Evolutionary conservation across 2,113 vertebrate species (phyloP).

Genomic region (Excalfactoria chinensis): DNA sequence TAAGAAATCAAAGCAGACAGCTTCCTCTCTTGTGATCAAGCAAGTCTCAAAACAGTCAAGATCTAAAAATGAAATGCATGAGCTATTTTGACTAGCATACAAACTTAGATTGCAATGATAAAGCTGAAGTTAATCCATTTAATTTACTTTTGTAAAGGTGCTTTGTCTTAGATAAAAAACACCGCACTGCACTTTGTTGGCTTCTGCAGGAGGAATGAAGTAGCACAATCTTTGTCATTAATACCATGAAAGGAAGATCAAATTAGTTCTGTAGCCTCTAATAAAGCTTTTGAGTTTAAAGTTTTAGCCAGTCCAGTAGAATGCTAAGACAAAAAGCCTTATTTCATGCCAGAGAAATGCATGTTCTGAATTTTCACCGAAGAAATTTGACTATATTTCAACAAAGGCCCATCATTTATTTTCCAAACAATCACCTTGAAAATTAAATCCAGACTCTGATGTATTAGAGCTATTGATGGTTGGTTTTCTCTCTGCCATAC

Average conservation of each 20-base stretch:
- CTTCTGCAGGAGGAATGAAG: neutral
- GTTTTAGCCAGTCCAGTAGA: neutral
- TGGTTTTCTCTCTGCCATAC: neutral
- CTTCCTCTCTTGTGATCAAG: slow-evolving; percentile 27
- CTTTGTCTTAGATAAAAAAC: neutral
- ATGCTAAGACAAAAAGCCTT: neutral
- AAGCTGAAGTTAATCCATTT: slow-evolving; percentile 47
- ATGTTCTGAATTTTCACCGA: slow-evolving; percentile 1
- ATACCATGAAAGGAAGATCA: slow-evolving; percentile 21
- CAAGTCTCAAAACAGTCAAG: slow-evolving; percentile 48
- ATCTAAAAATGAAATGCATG: slow-evolving; percentile 10
- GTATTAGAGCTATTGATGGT: neutral
- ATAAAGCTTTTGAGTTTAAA: neutral
- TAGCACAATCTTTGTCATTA: slow-evolving; percentile 7
- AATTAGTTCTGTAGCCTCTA: neutral
- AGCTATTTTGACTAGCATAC: slow-evolving; percentile 53
- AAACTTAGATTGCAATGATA: slow-evolving; percentile 33
- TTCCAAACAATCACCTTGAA: slow-evolving; percentile 43
- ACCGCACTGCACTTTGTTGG: neutral
- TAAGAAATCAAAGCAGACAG: slow-evolving; percentile 48
- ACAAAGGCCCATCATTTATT: neutral
- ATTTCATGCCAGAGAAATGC: slow-evolving; percentile 4
- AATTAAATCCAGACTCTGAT: slow-evolving; percentile 25
- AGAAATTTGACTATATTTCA: neutral
- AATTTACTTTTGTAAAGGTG: slow-evolving; percentile 39